phyloP scores from a whole-genome alignment of 2,113 vertebrate genomes.

The Myotis davidii region DNA sequence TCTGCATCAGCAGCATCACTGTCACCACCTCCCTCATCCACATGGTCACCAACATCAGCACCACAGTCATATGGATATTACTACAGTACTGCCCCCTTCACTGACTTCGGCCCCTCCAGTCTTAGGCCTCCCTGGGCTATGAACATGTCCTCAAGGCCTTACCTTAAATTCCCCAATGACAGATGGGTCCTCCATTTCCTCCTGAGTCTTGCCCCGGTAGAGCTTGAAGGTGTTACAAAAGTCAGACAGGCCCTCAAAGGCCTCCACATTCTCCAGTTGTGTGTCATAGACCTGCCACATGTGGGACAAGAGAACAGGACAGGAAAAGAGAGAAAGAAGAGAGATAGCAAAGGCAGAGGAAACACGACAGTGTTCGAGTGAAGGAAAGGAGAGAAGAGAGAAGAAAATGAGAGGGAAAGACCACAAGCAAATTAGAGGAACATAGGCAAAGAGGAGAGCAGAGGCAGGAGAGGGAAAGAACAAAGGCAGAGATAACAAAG shows the following conservation, averaged over 20 bases:
- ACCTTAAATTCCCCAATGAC: constrained; percentile 99
- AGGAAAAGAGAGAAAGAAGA: neutral
- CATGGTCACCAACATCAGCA: neutral
- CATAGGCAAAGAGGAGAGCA: neutral
- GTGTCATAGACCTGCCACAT: constrained; percentile 90
- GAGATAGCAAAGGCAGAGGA: neutral
- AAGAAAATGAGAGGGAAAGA: neutral
- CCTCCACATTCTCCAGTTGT: constrained; percentile 90
- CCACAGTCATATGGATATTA: too few species aligned
- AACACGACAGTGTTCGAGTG: neutral
- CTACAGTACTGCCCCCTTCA: neutral
- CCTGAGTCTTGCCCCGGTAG: constrained; percentile 91
- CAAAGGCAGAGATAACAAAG: neutral
- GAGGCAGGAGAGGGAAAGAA: neutral
- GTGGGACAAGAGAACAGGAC: neutral
- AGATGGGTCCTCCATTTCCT: constrained; percentile 92
- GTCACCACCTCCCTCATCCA: neutral
- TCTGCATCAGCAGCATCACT: neutral
- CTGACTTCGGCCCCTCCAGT: neutral
- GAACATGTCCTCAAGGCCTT: neutral
- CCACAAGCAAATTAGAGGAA: neutral
- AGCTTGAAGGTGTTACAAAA: constrained; percentile 97
- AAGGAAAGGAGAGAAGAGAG: neutral
- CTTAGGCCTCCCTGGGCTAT: neutral
- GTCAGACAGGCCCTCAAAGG: constrained; percentile 89